Percentiles rank a stretch among this genome's conserved stretches.
These are phyloP conservation scores for Oryzias celebensis DNA, from an alignment of 2,113 vertebrate genomes.

Conservation along the genomic window DNA sequence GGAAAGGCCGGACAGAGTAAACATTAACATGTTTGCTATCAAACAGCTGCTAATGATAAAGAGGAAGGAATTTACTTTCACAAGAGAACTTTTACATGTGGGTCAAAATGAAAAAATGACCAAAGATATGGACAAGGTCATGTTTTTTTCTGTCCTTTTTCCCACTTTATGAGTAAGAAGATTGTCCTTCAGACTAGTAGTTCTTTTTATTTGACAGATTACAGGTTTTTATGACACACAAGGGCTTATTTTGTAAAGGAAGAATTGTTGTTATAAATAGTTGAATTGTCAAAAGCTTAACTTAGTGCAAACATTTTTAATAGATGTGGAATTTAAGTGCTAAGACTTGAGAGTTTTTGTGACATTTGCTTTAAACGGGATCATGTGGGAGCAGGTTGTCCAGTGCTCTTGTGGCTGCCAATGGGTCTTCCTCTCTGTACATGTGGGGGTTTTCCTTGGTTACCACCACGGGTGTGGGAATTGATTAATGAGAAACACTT, in stretches of 20 bases:
- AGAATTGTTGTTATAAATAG: too few species aligned
- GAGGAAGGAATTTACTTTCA: not conserved
- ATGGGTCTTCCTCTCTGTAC: not conserved
- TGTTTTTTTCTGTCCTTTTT: too few species aligned
- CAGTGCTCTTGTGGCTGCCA: too few species aligned
- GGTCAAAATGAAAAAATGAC: not conserved
- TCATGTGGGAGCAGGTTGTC: not conserved
- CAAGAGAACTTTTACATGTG: not conserved
- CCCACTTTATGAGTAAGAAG: too few species aligned
- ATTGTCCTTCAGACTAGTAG: too few species aligned
- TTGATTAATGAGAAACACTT: not conserved
- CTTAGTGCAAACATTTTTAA: not conserved
- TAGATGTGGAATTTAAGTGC: not conserved
- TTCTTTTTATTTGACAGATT: too few species aligned
- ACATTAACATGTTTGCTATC: constrained; percentile 8
- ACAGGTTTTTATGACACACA: too few species aligned
- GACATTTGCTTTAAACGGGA: not conserved
- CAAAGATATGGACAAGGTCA: not conserved
- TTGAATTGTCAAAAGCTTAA: too few species aligned
- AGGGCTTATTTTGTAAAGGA: too few species aligned
- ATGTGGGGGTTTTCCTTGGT: not conserved
- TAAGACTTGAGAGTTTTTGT: not conserved
- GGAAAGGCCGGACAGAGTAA: too few species aligned
- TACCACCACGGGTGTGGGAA: not conserved
- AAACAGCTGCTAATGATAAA: constrained; percentile 2